phyloP scores from a whole-genome alignment of 2,888 invertebrate species.

The Agapostemon virescens region DNA sequence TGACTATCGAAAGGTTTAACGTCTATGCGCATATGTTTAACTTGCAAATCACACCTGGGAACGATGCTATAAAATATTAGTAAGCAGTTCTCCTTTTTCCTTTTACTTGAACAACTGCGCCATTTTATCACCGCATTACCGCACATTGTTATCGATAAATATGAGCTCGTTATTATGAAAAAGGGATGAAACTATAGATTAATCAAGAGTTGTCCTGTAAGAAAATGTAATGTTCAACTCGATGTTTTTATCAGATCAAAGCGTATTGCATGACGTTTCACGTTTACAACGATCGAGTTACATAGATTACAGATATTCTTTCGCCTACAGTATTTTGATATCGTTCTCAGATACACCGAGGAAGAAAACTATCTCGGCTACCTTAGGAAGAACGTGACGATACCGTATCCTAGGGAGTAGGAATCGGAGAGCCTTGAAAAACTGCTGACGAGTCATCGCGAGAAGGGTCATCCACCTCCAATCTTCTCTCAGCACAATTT shows the following conservation, averaged over 20 bases:
- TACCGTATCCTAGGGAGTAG: constrained; percentile 63
- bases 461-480: constrained; percentile 64
- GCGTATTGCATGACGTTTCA: not conserved
- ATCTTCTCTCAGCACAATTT: constrained; percentile 44
- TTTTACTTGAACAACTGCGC: not conserved
- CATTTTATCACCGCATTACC: not conserved
- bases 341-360: constrained; percentile 41
- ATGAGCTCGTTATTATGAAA: not conserved
- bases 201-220: not conserved
- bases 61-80: no score
- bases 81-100: no score
- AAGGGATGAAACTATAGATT: not conserved
- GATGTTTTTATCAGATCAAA: not conserved
- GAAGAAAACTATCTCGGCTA: constrained; percentile 54
- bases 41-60: not conserved
- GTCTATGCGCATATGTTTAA: not conserved
- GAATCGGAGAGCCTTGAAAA: constrained; percentile 62
- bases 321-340: constrained; percentile 44
- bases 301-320: constrained; percentile 24
- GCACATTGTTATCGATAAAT: not conserved
- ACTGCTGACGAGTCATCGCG: constrained; percentile 60
- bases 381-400: constrained; percentile 65
- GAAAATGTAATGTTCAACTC: not conserved
- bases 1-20: not conserved
- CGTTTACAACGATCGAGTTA: constrained; percentile 34